These are phyloP conservation scores for Riptortus pedestris DNA, from an alignment of 1,140 invertebrate species.

Conservation along the genomic window DNA sequence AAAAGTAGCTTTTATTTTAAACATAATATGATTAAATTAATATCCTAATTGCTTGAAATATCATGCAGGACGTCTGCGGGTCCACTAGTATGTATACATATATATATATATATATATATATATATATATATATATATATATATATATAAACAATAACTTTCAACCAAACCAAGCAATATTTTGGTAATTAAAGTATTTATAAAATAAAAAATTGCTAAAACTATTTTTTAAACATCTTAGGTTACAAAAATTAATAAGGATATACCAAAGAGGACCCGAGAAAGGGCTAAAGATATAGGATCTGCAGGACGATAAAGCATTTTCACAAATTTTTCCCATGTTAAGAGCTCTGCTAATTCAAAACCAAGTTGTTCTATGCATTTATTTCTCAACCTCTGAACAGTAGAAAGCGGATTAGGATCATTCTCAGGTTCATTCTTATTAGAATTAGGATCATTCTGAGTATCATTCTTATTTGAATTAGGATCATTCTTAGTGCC, in stretches of 20 bases:
- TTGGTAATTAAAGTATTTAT: slow-evolving; percentile 32
- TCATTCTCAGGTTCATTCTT: too few species aligned
- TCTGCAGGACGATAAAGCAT: slow-evolving; percentile 59
- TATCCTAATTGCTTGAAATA: too few species aligned
- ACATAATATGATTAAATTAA: too few species aligned
- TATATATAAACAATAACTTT: not conserved
- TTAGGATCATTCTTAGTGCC: too few species aligned
- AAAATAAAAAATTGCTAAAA: not conserved
- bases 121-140: not conserved
- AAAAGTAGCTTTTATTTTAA: too few species aligned
- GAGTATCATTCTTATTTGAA: too few species aligned
- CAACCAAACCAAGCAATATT: not conserved
- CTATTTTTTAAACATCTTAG: not conserved
- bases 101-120: not conserved
- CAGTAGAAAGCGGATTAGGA: too few species aligned
- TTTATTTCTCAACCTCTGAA: too few species aligned
- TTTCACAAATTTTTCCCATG: slow-evolving; percentile 39
- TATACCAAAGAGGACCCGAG: slow-evolving; percentile 63
- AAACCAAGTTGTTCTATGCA: too few species aligned
- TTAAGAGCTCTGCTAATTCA: slow-evolving; percentile 31
- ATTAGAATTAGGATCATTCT: too few species aligned
- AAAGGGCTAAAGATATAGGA: slow-evolving; percentile 60
- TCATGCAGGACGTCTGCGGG: too few species aligned
- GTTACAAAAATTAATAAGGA: not conserved
- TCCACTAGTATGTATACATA: too few species aligned